Percentiles rank a stretch among this genome's conserved stretches.
These are phyloP conservation scores for Monochamus saltuarius DNA, from an alignment of 1,140 invertebrate genomes.

Conservation along the genomic window DNA sequence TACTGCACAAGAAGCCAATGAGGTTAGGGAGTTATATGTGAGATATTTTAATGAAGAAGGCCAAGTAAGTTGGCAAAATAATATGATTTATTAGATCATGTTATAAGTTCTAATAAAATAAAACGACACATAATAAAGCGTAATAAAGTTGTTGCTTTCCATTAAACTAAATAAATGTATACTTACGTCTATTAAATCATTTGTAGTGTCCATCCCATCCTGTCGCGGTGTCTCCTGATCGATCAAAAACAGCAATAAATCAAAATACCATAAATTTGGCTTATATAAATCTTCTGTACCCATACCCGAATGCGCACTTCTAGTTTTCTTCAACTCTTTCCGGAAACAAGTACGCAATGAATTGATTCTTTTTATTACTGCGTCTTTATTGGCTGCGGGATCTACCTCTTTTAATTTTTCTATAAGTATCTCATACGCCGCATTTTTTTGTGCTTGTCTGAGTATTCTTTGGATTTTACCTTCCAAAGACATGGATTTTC, in stretches of 20 bases:
- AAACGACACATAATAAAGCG: slow-evolving; percentile 4
- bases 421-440: not conserved
- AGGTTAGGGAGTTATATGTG: slow-evolving; percentile 15
- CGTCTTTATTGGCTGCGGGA: slow-evolving; percentile 6
- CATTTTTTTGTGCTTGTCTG: slow-evolving; percentile 1
- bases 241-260: slow-evolving; percentile 15
- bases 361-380: slow-evolving; percentile 23
- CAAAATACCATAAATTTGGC: slow-evolving; percentile 19
- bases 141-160: too few species aligned
- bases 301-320: not conserved
- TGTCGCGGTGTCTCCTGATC: slow-evolving; percentile 22
- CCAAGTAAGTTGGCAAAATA: slow-evolving; percentile 25
- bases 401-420: slow-evolving; percentile 9
- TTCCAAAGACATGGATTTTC: too few species aligned
- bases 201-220: slow-evolving; percentile 6
- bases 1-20: slow-evolving; percentile 22
- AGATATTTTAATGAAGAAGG: slow-evolving; percentile 20
- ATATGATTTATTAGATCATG: slow-evolving; percentile 19
- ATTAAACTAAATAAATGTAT: slow-evolving; percentile 2
- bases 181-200: slow-evolving; percentile 8
- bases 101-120: not conserved
- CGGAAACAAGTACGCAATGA: slow-evolving; percentile 18
- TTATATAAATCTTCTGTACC: slow-evolving; percentile 10
- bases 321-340: slow-evolving; percentile 15
- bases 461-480: too few species aligned